Conservation (phyloP, 2,888 invertebrate genomes). For the Catonia carolina region DNA sequence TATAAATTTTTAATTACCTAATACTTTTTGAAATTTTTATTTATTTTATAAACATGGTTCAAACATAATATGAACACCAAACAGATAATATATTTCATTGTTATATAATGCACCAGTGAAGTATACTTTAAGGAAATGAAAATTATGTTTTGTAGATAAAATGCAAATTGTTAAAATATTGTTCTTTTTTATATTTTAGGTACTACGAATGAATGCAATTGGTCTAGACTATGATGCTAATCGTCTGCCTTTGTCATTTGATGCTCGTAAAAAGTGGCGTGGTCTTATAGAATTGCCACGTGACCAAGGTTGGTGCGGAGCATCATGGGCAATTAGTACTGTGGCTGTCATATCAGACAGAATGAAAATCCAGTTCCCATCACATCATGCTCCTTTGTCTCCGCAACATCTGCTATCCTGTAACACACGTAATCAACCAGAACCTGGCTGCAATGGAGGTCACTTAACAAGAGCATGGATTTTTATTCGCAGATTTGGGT, state of each 20-base stretch:
- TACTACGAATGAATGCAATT: slow-evolving; percentile 53
- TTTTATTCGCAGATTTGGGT: slow-evolving; percentile 73
- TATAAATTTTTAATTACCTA: too few relatives aligned
- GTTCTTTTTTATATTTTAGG: slow-evolving; percentile 37
- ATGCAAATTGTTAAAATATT: too few relatives aligned
- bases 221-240: slow-evolving; percentile 52
- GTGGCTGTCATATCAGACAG: slow-evolving; percentile 74
- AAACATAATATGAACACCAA: too few relatives aligned
- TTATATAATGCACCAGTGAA: too few relatives aligned
- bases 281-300: slow-evolving; percentile 57
- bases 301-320: slow-evolving; percentile 61
- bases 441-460: slow-evolving; percentile 77
- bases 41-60: too few relatives aligned
- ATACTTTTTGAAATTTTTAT: too few relatives aligned
- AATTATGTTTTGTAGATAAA: too few relatives aligned
- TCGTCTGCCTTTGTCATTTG: slow-evolving; percentile 63
- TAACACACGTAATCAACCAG: slow-evolving; percentile 61
- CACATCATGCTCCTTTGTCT: slow-evolving; percentile 66
- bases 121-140: too few relatives aligned
- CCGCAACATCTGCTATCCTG: slow-evolving; percentile 85
- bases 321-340: slow-evolving; percentile 90
- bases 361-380: slow-evolving; percentile 52
- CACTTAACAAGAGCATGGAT: slow-evolving; percentile 89
- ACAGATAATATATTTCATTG: too few relatives aligned
- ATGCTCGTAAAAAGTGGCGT: slow-evolving; percentile 69